Evolutionary conservation across 2,797 vertebrate species (phyloP), one percentile per base, ranked within the genome.

Genomic region (Chelon auratus): DNA sequence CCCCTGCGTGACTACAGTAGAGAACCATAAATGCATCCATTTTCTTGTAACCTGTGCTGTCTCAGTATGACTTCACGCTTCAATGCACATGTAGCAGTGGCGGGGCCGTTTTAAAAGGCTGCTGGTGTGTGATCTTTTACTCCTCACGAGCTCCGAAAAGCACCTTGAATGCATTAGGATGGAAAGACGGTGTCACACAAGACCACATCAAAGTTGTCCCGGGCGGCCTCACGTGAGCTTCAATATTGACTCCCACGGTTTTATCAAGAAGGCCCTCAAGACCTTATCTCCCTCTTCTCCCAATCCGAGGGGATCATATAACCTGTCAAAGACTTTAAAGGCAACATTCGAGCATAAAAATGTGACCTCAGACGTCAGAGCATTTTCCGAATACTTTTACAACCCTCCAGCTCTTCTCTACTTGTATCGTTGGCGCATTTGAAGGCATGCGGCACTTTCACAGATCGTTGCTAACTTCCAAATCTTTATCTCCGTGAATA

Each of bases 311-410:
- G 62, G 83, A 76, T 81, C 71, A 1, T 72, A 74, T 86, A 86
- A 86, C 70, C 69, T 82, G 82, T 89, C 75, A 67, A 22, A 39
- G 51, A 48, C 77, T 78, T 17, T 17, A 77, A 88, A 87, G 67
- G 54, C 59, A 81, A 71, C 69, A 62, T 64, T 74, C 40, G 36
- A 71, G 67, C 40, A 65, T 52, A 36, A 80, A 81, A 89, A 83
- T 52, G 69, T 30, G 47, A 85, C 86, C 78, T 76, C 69, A 63
- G 62, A 24, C 37, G 43, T 66, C 77, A 66, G 62, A 57, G 30
- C 52, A 20, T 52, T 84, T 73, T 88, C 83, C 73, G 74, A 89
- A 83, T 65, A 75, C 68, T 89, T 92, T 90, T 75, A 91, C 70
- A 66, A 72, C 65, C 62, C 65, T 78, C 78, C 48, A 43, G 80